Evolutionary conservation across 2,797 vertebrate species (phyloP).

Genomic region (Fundulus diaphanus): DNA sequence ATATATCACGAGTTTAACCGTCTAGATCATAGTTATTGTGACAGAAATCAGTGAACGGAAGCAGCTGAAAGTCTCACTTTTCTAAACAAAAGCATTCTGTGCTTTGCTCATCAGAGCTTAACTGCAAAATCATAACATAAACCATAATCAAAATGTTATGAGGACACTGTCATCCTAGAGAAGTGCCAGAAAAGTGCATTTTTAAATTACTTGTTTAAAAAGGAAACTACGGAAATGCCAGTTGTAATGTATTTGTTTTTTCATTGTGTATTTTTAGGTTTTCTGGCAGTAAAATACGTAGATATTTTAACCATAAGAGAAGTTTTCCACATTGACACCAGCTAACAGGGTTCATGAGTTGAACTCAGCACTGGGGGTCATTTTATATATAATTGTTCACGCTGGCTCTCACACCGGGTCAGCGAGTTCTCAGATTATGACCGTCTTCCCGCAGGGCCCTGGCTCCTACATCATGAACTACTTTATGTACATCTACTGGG

Average conservation of each 20-base stretch:
- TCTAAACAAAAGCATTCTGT: not conserved
- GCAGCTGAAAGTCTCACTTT: not conserved
- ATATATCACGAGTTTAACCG: rapidly evolving
- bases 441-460: conserved; percentile 86
- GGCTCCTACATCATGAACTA: conserved; percentile 99
- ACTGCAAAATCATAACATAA: not conserved
- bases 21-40: not conserved
- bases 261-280: not conserved
- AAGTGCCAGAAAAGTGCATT: too few relatives aligned
- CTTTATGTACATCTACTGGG: conserved; percentile 99
- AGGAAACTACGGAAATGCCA: too few relatives aligned
- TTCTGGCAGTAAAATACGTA: not conserved
- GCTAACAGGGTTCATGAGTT: not conserved
- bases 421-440: not conserved
- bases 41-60: not conserved
- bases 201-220: not conserved
- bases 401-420: not conserved
- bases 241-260: too few relatives aligned
- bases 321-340: not conserved
- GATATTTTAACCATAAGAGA: not conserved
- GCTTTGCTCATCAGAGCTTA: not conserved
- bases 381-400: not conserved
- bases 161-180: not conserved
- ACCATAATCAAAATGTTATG: not conserved
- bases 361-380: not conserved